Evolutionary conservation across 2,888 invertebrate species (phyloP), one percentile per base, ranked within the genome.

Genomic region (Callimorpha dominula): DNA sequence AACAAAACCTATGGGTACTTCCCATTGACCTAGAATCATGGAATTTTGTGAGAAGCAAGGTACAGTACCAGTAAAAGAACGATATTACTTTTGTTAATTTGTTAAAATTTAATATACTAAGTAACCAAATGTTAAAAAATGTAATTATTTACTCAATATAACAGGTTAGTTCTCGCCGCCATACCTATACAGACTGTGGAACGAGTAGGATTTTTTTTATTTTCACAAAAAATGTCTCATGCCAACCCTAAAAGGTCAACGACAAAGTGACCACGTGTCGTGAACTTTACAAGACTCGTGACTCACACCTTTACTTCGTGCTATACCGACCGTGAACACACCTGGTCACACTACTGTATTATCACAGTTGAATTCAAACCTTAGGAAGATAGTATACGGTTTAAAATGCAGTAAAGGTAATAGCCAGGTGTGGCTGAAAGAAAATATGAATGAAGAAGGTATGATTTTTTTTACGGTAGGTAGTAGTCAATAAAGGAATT

Each of bases 301-400:
- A 93, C 79, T 90, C 90, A 89, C 88, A 90, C 90, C 89, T 88
- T 85, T 84, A 79, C 83, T 70, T 76, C 68, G 90, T 92, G 91
- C 83, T 84, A 86, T 91, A 91, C 91, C 90, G 87, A 92, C 81
- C 93, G 89, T 93, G 86, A 92, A 90, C 81, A 79, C 94, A 94
- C 94, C 94, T 94, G 94, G 93, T 78, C 83, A 87, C 76, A 75
- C 75, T 82, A 80, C 31, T 49, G 14, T n/a, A 14, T 4, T 1
- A 15, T 14, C 6, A 14, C 52, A 71, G n/a, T 66, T 65, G 15
- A 78, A 50, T 63, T 62, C 67, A 42, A 2, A 65, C 65, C 50
- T 46, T 66, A 79, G 6, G 1, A 0, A 0, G 0, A 62, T 20
- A 0, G 0, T 0, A 54, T 80, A 82, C 31, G 65, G 76, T 79